Percentiles rank a stretch among this genome's conserved stretches.
These are phyloP conservation scores for Elysia crispata DNA, from an alignment of 2,888 invertebrate species.

Conservation along the genomic window DNA sequence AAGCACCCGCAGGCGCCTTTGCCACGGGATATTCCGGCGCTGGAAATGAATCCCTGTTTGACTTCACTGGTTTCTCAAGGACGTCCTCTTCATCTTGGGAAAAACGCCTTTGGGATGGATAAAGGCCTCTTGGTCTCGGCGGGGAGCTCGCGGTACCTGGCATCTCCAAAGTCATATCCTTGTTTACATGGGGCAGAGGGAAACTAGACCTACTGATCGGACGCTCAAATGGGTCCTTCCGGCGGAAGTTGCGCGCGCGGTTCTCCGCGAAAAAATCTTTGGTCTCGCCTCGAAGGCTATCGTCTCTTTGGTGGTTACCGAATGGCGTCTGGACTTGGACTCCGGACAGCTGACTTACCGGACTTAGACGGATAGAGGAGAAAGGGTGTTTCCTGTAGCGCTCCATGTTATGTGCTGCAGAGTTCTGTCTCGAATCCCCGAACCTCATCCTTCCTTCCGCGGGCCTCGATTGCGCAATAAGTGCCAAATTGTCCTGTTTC, in stretches of 20 bases:
- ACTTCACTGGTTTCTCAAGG: too few relatives aligned
- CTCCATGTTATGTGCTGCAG: background rate
- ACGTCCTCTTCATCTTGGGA: too few relatives aligned
- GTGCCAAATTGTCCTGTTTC: background rate
- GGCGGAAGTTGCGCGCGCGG: slow-evolving; percentile 3
- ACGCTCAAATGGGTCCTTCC: slow-evolving; percentile 36
- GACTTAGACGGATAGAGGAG: slow-evolving; percentile 25
- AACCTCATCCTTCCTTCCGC: background rate
- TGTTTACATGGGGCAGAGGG: slow-evolving; percentile 39
- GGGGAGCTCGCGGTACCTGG: too few relatives aligned
- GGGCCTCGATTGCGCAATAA: background rate
- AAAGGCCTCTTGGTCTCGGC: too few relatives aligned
- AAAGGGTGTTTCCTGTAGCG: slow-evolving; percentile 14
- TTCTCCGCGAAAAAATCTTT: background rate
- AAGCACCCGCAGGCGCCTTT: too few relatives aligned
- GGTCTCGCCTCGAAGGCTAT: slow-evolving; percentile 1
- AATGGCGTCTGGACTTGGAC: background rate
- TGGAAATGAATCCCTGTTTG: too few relatives aligned
- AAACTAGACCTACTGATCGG: slow-evolving; percentile 37
- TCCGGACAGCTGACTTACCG: slow-evolving; percentile 22
- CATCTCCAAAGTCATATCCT: slow-evolving; percentile 31
- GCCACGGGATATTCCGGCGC: too few relatives aligned
- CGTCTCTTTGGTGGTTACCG: background rate
- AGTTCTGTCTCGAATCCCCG: background rate
- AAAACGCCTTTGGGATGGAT: too few relatives aligned